A percentile compares a stretch with the other conserved stretches of the same genome.
Evolutionary conservation across 2,113 vertebrate genomes (phyloP).

Genomic region (Crotalus tigris): DNA sequence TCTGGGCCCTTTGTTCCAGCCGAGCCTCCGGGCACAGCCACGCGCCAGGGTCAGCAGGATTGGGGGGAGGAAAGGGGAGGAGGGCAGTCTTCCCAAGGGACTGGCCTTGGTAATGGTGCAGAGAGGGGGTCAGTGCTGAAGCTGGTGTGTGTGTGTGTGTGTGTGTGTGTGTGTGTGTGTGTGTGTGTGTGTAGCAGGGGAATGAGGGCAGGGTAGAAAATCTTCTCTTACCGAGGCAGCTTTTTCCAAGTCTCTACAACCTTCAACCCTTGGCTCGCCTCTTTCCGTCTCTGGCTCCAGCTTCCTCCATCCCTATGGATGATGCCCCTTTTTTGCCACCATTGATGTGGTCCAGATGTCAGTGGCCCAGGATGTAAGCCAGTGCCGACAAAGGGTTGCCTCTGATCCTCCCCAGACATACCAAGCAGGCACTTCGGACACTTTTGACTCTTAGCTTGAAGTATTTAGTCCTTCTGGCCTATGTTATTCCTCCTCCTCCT

Average conservation of each 20-base stretch:
- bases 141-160: not conserved
- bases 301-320: not conserved
- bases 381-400: not conserved
- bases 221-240: not conserved
- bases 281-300: not conserved
- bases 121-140: not conserved
- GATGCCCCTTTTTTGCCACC: not conserved
- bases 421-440: not conserved
- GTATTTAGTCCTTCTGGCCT: not conserved
- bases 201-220: slow-evolving; percentile 4
- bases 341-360: too few species aligned
- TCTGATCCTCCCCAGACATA: not conserved
- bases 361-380: not conserved
- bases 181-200: not conserved
- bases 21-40: slow-evolving; percentile 32
- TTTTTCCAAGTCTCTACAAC: not conserved
- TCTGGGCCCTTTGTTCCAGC: slow-evolving; percentile 36
- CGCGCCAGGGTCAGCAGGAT: slow-evolving; percentile 29
- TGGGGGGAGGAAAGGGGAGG: not conserved
- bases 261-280: not conserved
- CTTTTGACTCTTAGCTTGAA: not conserved
- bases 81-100: slow-evolving; percentile 26
- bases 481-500: not conserved
- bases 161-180: not conserved
- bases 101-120: slow-evolving; percentile 11